A percentile compares a stretch with the other conserved stretches of the same genome.
Evolutionary conservation across 2,113 vertebrate genomes (phyloP).

Genomic region (Choloepus hoffmanni): DNA sequence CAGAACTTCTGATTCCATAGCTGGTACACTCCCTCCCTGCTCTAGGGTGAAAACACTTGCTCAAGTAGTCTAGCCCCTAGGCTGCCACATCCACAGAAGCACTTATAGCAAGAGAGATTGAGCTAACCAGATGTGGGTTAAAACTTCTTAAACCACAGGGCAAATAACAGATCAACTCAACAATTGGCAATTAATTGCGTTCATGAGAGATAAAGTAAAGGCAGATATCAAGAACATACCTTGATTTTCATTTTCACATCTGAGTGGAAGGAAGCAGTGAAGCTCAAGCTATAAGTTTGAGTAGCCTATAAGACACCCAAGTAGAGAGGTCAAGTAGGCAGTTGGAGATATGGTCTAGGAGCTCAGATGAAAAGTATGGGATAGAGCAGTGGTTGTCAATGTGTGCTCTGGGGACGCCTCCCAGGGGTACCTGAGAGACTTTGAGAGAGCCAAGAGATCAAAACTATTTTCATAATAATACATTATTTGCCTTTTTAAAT

Average conservation of each 20-base stretch:
- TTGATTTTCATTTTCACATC: not conserved
- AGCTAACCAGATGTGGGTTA: not conserved
- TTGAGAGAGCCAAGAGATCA: not conserved
- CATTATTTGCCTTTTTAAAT: not conserved
- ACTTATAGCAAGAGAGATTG: not conserved
- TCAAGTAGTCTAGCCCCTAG: not conserved
- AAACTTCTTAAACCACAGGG: not conserved
- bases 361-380: not conserved
- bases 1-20: not conserved
- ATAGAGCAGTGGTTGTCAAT: not conserved
- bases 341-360: not conserved
- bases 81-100: not conserved
- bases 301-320: not conserved
- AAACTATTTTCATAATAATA: not conserved
- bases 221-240: not conserved
- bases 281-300: not conserved
- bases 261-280: not conserved
- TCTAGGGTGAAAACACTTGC: not conserved
- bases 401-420: no score
- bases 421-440: not conserved
- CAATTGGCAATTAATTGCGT: not conserved
- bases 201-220: not conserved
- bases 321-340: not conserved
- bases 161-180: not conserved
- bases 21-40: not conserved